Conservation (phyloP, 2,113 vertebrate species). For the Lathamus discolor region DNA sequence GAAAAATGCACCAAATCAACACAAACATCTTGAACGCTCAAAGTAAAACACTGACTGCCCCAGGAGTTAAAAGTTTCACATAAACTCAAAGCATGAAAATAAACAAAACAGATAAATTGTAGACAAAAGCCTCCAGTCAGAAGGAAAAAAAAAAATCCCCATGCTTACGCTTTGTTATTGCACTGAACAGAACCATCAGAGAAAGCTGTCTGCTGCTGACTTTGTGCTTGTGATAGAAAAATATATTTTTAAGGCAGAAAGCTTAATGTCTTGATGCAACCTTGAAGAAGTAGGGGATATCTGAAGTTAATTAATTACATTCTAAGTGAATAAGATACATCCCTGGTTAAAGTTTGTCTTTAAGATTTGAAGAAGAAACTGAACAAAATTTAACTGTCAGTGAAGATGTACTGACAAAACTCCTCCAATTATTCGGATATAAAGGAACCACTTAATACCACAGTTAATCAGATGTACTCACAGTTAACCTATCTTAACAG, state of each 20-base stretch:
- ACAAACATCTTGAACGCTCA: not conserved
- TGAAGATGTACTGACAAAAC: not conserved
- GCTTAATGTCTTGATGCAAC: not conserved
- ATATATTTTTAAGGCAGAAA: not conserved
- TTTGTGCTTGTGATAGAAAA: not conserved
- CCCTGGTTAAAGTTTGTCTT: not conserved
- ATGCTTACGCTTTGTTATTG: not conserved
- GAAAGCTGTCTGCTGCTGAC: not conserved
- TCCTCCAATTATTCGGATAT: not conserved
- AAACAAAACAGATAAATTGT: not conserved
- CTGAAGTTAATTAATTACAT: constrained; percentile 50
- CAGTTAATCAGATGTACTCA: not conserved
- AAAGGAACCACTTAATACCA: not conserved
- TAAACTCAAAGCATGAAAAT: not conserved
- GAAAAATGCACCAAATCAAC: not conserved
- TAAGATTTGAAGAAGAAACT: not conserved
- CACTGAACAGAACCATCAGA: not conserved
- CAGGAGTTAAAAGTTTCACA: not conserved
- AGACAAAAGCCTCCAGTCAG: not conserved
- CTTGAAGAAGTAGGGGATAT: not conserved
- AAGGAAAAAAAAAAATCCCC: not conserved
- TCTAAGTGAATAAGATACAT: not conserved
- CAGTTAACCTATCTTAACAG: not conserved
- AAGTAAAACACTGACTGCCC: not conserved
- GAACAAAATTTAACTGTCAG: not conserved